Conservation (phyloP, 2,113 vertebrate genomes). For the Brachyistius frenatus region DNA sequence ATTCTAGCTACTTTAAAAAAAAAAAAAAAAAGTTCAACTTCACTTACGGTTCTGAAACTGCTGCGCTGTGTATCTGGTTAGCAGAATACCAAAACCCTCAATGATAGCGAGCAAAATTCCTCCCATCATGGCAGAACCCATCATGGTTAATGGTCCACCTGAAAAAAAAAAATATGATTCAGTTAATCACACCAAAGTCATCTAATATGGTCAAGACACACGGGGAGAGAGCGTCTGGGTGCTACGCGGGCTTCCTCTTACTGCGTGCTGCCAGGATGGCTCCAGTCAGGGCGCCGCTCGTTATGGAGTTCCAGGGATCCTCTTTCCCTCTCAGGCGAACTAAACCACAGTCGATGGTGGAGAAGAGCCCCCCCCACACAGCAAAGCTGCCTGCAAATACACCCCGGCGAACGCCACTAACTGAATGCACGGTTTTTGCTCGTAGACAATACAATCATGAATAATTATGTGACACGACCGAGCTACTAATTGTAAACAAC, state of each 20-base stretch:
- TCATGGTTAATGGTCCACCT: slow-evolving; percentile 93
- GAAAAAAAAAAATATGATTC: slow-evolving; percentile 28
- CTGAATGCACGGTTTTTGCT: not conserved
- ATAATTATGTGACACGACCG: not conserved
- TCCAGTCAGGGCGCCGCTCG: slow-evolving; percentile 90
- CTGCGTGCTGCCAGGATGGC: slow-evolving; percentile 91
- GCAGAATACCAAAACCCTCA: slow-evolving; percentile 90
- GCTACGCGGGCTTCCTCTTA: slow-evolving; percentile 70
- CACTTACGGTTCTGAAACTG: slow-evolving; percentile 92
- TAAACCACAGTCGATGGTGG: slow-evolving; percentile 92
- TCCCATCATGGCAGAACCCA: slow-evolving; percentile 93
- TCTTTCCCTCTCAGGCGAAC: slow-evolving; percentile 90
- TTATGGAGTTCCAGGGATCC: slow-evolving; percentile 94
- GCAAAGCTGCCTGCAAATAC: slow-evolving; percentile 89
- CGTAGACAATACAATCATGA: too few relatives aligned
- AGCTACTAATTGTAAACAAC: not conserved
- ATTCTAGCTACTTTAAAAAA: too few relatives aligned
- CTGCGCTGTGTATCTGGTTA: slow-evolving; percentile 91
- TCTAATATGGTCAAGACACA: not conserved
- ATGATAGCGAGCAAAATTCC: slow-evolving; percentile 91
- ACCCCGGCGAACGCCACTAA: not conserved
- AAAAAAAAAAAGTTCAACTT: not conserved
- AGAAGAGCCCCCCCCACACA: slow-evolving; percentile 92
- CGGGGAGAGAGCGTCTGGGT: not conserved
- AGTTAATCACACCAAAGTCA: not conserved